phyloP scores from a whole-genome alignment of 2,797 vertebrate genomes.

The Alcedo quadribrachys region DNA sequence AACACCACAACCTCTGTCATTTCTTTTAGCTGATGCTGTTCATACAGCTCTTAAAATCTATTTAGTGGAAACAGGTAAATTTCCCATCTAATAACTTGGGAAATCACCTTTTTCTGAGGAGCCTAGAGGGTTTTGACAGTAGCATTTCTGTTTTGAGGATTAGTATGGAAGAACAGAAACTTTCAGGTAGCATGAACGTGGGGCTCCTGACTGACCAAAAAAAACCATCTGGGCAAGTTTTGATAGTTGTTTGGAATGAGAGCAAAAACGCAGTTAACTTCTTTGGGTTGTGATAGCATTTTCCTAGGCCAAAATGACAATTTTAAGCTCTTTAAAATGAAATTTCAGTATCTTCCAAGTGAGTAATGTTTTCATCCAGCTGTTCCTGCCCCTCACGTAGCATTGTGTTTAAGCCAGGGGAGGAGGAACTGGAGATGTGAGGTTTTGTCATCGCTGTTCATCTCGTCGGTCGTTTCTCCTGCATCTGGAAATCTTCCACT shows the following conservation, averaged over 20 bases:
- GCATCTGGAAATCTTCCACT: neutral
- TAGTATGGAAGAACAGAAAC: neutral
- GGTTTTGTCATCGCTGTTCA: neutral
- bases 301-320: neutral
- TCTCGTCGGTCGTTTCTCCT: neutral
- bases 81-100: neutral
- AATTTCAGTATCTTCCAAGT: neutral
- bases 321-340: neutral
- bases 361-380: neutral
- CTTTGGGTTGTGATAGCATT: neutral
- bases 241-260: neutral
- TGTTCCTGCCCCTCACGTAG: slow-evolving; percentile 6
- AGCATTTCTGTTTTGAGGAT: neutral
- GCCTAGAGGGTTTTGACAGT: neutral
- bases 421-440: neutral
- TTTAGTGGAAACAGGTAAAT: slow-evolving; percentile 32
- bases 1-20: neutral
- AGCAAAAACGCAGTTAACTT: neutral
- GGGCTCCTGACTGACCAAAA: neutral
- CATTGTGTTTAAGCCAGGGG: neutral
- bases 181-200: neutral
- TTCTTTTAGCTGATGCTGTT: neutral
- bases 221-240: neutral
- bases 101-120: neutral
- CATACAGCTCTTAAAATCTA: neutral